Percentiles rank a stretch among this genome's conserved stretches.
phyloP scores from a whole-genome alignment of 1,140 invertebrate species.

The Neotoxoptera formosana region DNA sequence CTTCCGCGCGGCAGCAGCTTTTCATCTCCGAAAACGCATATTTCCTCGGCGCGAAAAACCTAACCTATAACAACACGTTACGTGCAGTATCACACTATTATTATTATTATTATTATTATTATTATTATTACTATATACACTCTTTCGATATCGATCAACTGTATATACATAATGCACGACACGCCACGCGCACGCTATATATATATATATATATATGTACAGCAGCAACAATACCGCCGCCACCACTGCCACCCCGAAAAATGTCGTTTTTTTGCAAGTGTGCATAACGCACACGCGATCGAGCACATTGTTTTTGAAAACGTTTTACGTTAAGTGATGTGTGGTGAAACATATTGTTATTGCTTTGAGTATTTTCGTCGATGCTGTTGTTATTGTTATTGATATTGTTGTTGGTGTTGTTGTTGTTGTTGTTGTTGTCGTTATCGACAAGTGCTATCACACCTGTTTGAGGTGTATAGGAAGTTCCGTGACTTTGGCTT shows the following conservation, averaged over 20 bases:
- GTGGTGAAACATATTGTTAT: background rate
- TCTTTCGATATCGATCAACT: background rate
- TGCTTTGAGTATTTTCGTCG: background rate
- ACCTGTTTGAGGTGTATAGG: background rate
- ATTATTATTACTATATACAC: background rate
- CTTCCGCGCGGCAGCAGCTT: background rate
- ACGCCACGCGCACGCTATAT: background rate
- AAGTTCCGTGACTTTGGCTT: background rate
- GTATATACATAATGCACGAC: background rate
- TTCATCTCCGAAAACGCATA: background rate
- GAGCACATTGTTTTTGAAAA: background rate
- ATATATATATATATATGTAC: background rate
- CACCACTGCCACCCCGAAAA: background rate
- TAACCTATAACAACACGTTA: conserved; percentile 42
- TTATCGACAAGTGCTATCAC: background rate
- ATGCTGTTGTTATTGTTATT: too few species aligned
- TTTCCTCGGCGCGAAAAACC: conserved; percentile 15
- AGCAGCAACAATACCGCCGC: background rate
- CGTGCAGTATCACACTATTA: background rate
- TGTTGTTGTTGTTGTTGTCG: background rate
- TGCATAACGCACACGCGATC: background rate
- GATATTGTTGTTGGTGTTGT: background rate
- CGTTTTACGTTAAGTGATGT: background rate
- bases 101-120: background rate
- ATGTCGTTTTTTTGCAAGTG: background rate